These are phyloP conservation scores for Ichneumoninae sp. DNA, from an alignment of 2,888 invertebrate genomes.

Conservation along the genomic window DNA sequence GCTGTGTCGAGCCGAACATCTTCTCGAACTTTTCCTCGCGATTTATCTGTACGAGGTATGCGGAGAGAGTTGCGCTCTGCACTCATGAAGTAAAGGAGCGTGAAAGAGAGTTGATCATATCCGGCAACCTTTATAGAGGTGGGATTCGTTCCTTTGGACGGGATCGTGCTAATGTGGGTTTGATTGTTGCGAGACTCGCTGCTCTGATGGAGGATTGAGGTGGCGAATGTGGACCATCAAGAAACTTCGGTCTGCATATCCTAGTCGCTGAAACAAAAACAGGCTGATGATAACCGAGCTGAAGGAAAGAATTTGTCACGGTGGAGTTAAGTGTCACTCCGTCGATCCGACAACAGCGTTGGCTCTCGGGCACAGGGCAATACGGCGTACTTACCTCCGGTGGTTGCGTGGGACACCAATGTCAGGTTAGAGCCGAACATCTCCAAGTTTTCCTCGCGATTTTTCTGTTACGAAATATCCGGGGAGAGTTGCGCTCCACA, in stretches of 20 bases:
- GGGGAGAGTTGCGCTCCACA: not conserved
- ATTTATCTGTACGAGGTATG: conserved; percentile 13
- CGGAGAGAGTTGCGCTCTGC: not conserved
- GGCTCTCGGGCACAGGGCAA: not conserved
- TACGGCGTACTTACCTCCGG: not conserved
- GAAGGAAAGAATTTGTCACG: conserved; percentile 14
- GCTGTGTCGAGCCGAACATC: conserved; percentile 34
- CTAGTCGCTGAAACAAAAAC: too few relatives aligned
- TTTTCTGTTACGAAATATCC: not conserved
- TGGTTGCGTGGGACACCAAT: conserved; percentile 17
- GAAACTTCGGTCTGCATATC: too few relatives aligned
- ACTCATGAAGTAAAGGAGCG: not conserved
- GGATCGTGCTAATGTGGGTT: too few relatives aligned
- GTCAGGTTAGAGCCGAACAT: conserved; percentile 25
- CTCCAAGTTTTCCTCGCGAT: conserved; percentile 25
- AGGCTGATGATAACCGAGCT: too few relatives aligned
- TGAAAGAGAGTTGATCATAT: not conserved
- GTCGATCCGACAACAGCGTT: not conserved
- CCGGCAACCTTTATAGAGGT: too few relatives aligned
- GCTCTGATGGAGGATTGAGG: too few relatives aligned
- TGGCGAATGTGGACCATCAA: not conserved
- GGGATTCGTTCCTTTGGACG: too few relatives aligned
- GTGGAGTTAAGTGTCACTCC: not conserved
- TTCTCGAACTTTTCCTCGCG: conserved; percentile 30
- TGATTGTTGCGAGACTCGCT: too few relatives aligned